Conservation (phyloP, 1,140 invertebrate species). For the Rhynchophorus ferrugineus region DNA sequence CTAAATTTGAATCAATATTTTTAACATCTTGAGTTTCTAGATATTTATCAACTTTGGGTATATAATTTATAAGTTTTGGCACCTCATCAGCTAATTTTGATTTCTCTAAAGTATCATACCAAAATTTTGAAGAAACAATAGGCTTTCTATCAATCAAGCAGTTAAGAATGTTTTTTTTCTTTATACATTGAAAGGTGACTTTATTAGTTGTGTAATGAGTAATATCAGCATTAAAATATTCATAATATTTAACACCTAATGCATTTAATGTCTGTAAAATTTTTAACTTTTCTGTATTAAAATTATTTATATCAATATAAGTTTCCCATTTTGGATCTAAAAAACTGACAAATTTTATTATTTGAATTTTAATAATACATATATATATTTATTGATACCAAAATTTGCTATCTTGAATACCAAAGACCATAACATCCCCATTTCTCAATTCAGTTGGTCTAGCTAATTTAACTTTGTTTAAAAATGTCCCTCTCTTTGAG, state of each 20-base stretch:
- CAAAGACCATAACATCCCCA: neutral
- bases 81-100: neutral
- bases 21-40: neutral
- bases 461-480: neutral
- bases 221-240: neutral
- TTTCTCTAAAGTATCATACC: neutral
- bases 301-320: neutral
- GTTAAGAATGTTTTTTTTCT: neutral
- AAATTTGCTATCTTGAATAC: neutral
- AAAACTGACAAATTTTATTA: no score
- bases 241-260: neutral
- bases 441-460: neutral
- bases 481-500: neutral
- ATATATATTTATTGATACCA: neutral
- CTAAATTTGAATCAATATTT: neutral
- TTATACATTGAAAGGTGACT: neutral
- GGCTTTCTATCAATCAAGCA: neutral
- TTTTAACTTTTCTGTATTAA: neutral
- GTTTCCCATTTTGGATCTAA: neutral
- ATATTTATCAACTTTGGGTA: neutral
- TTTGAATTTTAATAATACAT: no score
- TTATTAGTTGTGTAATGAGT: neutral
- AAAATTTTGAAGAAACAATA: neutral
- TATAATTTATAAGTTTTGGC: neutral
- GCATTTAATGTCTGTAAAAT: neutral